phyloP scores from a whole-genome alignment of 2,888 invertebrate species.

The Antheraea yamamai region DNA sequence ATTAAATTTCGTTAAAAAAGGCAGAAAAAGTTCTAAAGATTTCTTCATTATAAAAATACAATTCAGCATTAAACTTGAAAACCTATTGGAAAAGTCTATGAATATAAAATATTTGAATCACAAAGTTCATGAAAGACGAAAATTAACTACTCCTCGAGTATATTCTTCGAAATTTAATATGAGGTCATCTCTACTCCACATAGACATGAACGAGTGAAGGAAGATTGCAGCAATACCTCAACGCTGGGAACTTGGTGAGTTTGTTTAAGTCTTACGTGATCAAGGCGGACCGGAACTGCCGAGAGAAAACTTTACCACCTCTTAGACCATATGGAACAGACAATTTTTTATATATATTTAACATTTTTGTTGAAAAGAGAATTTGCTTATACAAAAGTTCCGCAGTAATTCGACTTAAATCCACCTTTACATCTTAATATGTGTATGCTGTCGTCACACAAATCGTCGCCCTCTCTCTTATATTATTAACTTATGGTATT shows the following conservation, averaged over 20 bases:
- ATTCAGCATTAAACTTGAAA: not conserved
- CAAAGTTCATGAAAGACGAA: slow-evolving; percentile 8
- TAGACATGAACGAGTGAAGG: slow-evolving; percentile 25
- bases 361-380: too few relatives aligned
- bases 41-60: not conserved
- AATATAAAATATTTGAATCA: not conserved
- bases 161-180: slow-evolving; percentile 6
- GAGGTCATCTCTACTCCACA: slow-evolving; percentile 25
- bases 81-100: not conserved
- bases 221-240: slow-evolving; percentile 35
- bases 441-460: too few relatives aligned
- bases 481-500: too few relatives aligned
- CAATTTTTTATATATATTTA: too few relatives aligned
- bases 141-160: slow-evolving; percentile 12
- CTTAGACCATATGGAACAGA: slow-evolving; percentile 23
- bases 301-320: slow-evolving; percentile 16
- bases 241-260: slow-evolving; percentile 33
- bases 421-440: too few relatives aligned
- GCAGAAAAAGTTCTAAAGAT: not conserved
- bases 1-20: not conserved
- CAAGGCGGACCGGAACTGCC: slow-evolving; percentile 29
- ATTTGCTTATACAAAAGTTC: too few relatives aligned
- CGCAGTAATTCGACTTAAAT: too few relatives aligned
- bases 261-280: slow-evolving; percentile 37
- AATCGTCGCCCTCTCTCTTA: too few relatives aligned